Evolutionary conservation across 2,888 invertebrate species (phyloP), one percentile per base, ranked within the genome.

Genomic region (Drosophila neoperkinsi): DNA sequence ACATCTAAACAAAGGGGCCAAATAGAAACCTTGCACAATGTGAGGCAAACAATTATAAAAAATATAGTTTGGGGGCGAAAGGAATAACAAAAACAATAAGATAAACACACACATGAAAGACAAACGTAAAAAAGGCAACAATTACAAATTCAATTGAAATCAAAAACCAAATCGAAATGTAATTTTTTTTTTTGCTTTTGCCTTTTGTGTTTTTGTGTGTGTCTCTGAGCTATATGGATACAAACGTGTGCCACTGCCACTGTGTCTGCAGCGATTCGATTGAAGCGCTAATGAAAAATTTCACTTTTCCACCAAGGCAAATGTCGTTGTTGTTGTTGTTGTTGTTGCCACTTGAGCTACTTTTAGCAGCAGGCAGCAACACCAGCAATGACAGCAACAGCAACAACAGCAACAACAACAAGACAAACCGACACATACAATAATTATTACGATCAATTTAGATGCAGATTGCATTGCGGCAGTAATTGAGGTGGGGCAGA

Each of bases 391-490:
- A 60, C 38, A 66, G 25, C 53, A 34, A 34, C 33, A 34, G 25
- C 53, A 34, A 34, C 33, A 34, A 25, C 51, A 33, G 21, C 51
- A 31, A 4, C 66, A 61, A 33, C 61, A 67, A 70, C 41, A 62
- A 79, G 63, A 69, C 77, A 78, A 80, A 56, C 82, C 81, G 83
- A 81, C 82, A 90, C 77, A 90, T 82, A 88, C 88, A 90, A 90
- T 88, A 88, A 88, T 90, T 88, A 90, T 88, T 86, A 88, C 90
- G 88, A 88, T 88, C 88, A 88, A 88, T 88, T 88, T 88, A 84
- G 88, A 90, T 88, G 88, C 90, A 88, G 87, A 88, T 88, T 88
- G 90, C 85, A 81, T 85, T 77, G 74, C 62, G 71, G 79, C 74
- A 57, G 88, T 85, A 85, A 83, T 88, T 88, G 90, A 83, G 88